Percentiles rank a stretch among this genome's conserved stretches.
Conservation (phyloP, 2,113 vertebrate species). For the Notechis scutatus region DNA sequence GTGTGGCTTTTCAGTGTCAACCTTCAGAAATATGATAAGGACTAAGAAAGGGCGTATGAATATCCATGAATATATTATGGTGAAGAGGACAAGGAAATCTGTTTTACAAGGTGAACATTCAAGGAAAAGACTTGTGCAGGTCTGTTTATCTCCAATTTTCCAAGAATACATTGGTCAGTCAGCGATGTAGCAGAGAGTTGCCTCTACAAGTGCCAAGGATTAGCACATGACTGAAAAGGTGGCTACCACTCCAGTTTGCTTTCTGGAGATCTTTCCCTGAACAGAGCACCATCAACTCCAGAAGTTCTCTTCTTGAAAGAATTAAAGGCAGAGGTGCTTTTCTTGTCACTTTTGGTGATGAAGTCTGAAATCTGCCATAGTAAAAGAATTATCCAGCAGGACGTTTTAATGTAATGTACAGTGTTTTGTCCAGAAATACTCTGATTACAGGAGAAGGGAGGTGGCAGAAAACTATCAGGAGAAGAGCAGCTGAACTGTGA, state of each 20-base stretch:
- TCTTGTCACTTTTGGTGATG: neutral
- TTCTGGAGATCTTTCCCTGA: too few relatives aligned
- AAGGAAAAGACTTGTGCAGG: neutral
- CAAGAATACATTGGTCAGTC: neutral
- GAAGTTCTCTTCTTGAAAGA: neutral
- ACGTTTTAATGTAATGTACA: neutral
- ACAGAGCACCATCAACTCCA: neutral
- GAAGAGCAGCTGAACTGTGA: neutral
- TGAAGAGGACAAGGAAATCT: neutral
- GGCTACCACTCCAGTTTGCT: neutral
- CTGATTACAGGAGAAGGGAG: neutral
- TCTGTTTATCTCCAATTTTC: neutral
- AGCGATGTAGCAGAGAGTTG: conserved; percentile 12
- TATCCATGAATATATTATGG: neutral
- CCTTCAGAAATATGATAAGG: neutral
- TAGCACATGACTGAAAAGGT: neutral
- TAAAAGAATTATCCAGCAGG: neutral
- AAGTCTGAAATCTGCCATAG: neutral
- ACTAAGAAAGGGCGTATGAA: neutral
- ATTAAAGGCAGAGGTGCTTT: neutral
- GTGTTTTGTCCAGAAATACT: neutral
- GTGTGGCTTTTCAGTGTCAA: neutral
- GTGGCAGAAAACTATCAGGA: neutral
- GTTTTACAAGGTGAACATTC: neutral
- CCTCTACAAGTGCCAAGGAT: neutral